These are phyloP conservation scores for Cheilosia vulpina DNA, from an alignment of 2,888 invertebrate species.

Conservation along the genomic window DNA sequence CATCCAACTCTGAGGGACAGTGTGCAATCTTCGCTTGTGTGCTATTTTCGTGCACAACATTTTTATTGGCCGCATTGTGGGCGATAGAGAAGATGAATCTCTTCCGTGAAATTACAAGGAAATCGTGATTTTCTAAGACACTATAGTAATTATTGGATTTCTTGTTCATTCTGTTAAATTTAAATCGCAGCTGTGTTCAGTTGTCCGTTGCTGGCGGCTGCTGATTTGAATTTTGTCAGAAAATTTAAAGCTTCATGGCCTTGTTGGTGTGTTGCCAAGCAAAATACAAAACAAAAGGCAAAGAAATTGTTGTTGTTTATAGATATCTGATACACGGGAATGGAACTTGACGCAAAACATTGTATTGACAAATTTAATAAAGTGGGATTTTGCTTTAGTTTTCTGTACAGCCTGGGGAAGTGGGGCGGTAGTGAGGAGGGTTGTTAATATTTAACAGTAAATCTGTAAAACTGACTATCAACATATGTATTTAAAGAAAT, in stretches of 20 bases:
- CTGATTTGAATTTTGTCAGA: background rate
- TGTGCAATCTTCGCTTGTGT: conserved; percentile 5
- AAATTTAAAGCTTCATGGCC: conserved; percentile 34
- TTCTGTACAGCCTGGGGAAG: background rate
- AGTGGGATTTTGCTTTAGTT: background rate
- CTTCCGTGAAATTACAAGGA: conserved; percentile 48
- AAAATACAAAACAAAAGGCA: background rate
- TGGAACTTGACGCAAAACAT: background rate
- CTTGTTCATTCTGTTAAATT: conserved; percentile 5
- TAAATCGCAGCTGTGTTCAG: conserved; percentile 19
- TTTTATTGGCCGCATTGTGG: conserved; percentile 12
- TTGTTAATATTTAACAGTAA: background rate
- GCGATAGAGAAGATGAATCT: conserved; percentile 13
- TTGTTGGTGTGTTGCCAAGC: conserved; percentile 46
- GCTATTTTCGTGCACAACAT: background rate
- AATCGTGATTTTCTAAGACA: background rate
- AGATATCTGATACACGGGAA: background rate
- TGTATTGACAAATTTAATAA: background rate
- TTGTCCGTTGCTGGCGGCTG: background rate
- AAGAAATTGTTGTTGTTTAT: too few relatives aligned
- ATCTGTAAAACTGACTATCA: background rate
- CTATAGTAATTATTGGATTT: background rate
- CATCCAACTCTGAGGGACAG: background rate
- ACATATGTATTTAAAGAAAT: too few relatives aligned
- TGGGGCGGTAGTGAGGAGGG: too few relatives aligned